Percentiles rank a stretch among this genome's conserved stretches.
phyloP scores from a whole-genome alignment of 1,140 invertebrate genomes.

The Ylistrum balloti region DNA sequence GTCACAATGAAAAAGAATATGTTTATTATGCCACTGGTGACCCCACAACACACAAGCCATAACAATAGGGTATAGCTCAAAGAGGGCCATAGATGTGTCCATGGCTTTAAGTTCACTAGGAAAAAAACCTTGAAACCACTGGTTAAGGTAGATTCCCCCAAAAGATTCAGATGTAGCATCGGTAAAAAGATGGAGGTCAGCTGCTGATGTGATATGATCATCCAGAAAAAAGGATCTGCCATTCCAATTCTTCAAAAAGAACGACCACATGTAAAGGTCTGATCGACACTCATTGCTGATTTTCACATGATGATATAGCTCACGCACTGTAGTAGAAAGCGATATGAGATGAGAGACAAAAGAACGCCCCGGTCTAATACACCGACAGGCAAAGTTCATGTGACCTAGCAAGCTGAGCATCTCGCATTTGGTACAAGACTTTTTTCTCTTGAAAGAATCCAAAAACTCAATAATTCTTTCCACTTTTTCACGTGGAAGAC shows the following conservation, averaged over 20 bases:
- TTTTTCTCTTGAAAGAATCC: neutral
- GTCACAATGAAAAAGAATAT: too few relatives aligned
- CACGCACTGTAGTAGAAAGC: neutral
- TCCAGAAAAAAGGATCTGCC: constrained; percentile 53
- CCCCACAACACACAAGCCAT: too few relatives aligned
- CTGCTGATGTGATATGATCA: constrained; percentile 25
- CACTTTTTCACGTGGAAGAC: constrained; percentile 47
- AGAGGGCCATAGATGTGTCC: too few relatives aligned
- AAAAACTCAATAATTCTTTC: constrained; percentile 41
- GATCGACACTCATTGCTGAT: too few relatives aligned
- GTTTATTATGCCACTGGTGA: too few relatives aligned
- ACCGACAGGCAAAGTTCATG: constrained; percentile 50
- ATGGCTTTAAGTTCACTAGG: too few relatives aligned
- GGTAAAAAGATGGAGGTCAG: neutral
- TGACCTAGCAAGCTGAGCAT: constrained; percentile 27
- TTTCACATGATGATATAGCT: too few relatives aligned
- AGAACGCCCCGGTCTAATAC: constrained; percentile 45
- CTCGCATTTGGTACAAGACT: constrained; percentile 47
- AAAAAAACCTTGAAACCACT: constrained; percentile 62
- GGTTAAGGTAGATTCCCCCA: constrained; percentile 48
- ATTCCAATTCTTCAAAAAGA: too few relatives aligned
- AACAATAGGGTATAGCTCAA: too few relatives aligned
- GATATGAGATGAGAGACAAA: constrained; percentile 54
- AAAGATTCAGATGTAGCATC: constrained; percentile 41
- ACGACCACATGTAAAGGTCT: too few relatives aligned